Evolutionary conservation across 2,113 vertebrate genomes (phyloP), one percentile per base, ranked within the genome.

Genomic region (Eublepharis macularius): DNA sequence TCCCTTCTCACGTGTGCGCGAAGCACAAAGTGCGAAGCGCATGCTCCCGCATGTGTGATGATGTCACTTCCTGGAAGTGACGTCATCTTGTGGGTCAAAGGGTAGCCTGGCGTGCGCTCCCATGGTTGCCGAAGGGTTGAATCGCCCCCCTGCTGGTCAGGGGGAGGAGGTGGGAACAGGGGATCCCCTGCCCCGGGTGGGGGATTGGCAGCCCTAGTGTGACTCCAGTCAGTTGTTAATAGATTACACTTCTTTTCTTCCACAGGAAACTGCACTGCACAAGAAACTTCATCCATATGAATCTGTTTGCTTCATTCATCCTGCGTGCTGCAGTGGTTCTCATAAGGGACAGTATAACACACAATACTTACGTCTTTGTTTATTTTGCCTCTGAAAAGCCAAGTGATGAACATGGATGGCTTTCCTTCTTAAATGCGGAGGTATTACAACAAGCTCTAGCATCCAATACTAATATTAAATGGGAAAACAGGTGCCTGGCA

Each of bases 261-360:
- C 39, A 87, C 96, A 99, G 99, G 94, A 99, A 98, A 94, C 97
- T 99, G 79, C 98, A 99, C 93, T 99, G 99, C 85, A 99, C 98
- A 72, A 98, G 98, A 87, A 99, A 99, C 90, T 99, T 98, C 94
- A 99, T 99, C 94, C 99, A 99, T 91, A 98, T 99, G 97, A 99
- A 99, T 92, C 89, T 99, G 89, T 99, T 99, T 89, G 96, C 97
- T 54, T 98, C 99, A 0, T 99, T 99, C 92, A 98, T 99, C 90
- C 86, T 99, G 89, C 96, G 97, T 90, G 98, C 98, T 0, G 51
- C 91, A 65, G 97, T 96, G 0, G 94, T 99, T 77, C 97, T 99
- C 34, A 95, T 96, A 3, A 99, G 98, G 90, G 98, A 99, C 41
- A 88, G 95, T 1, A 76, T 98, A 2, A 63, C 96, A 16, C 60